A percentile compares a stretch with the other conserved stretches of the same genome.
These are phyloP conservation scores for Leptopterna dolabrata DNA, from an alignment of 2,888 invertebrate species.

Conservation along the genomic window DNA sequence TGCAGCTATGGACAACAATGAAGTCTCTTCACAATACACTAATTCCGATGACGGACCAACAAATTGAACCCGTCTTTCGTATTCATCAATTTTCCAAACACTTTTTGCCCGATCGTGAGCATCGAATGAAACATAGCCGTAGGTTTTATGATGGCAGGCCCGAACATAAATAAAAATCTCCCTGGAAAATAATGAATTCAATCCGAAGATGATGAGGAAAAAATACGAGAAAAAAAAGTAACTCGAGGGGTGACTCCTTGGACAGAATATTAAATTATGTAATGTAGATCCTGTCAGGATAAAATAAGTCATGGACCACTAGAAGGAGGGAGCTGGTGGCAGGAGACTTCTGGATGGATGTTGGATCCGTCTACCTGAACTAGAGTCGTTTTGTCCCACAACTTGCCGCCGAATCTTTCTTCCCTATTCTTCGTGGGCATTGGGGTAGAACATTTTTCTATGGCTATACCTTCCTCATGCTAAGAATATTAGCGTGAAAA, in stretches of 20 bases:
- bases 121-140: background rate
- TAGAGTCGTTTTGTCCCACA: constrained; percentile 9
- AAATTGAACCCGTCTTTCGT: background rate
- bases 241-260: constrained; percentile 20
- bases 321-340: background rate
- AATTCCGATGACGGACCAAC: background rate
- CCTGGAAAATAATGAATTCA: background rate
- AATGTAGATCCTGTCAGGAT: constrained; percentile 48
- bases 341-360: background rate
- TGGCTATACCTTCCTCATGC: background rate
- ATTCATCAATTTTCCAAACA: background rate
- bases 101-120: background rate
- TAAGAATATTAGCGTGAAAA: constrained; percentile 37
- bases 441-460: constrained; percentile 8
- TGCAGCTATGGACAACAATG: no score
- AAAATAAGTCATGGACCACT: constrained; percentile 10
- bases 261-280: constrained; percentile 43
- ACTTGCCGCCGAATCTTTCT: background rate
- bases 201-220: background rate
- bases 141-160: background rate
- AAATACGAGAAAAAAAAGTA: background rate
- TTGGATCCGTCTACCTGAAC: background rate
- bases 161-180: background rate
- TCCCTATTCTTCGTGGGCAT: constrained; percentile 35
- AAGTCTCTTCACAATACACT: background rate